Percentiles rank a stretch among this genome's conserved stretches.
Conservation (phyloP, 1,140 invertebrate species). For the Sminthurides bifidus region DNA sequence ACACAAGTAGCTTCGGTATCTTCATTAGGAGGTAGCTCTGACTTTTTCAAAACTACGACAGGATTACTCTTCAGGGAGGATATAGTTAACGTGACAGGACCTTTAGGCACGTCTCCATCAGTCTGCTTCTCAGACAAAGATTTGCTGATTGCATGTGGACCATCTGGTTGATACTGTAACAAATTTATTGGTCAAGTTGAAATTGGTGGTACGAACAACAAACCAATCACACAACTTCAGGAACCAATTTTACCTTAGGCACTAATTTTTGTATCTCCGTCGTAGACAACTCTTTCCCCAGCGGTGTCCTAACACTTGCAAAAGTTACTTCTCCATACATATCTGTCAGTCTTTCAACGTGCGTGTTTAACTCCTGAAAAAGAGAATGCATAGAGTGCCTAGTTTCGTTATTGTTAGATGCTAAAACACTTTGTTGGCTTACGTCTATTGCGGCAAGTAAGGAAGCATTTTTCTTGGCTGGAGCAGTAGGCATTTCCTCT, state of each 20-base stretch:
- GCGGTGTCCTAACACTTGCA: slow-evolving; percentile 56
- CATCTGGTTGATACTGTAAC: not conserved
- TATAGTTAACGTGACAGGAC: slow-evolving; percentile 27
- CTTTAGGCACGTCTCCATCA: too few relatives aligned
- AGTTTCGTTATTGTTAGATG: not conserved
- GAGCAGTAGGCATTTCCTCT: slow-evolving; percentile 48
- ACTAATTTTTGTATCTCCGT: slow-evolving; percentile 23
- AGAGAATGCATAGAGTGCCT: not conserved
- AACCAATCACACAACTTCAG: too few relatives aligned
- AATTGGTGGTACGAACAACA: too few relatives aligned
- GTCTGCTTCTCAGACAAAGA: too few relatives aligned
- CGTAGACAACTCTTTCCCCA: slow-evolving; percentile 10
- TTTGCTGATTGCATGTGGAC: too few relatives aligned
- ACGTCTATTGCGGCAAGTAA: slow-evolving; percentile 50
- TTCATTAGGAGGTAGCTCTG: too few relatives aligned
- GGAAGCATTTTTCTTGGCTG: slow-evolving; percentile 50
- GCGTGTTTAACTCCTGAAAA: slow-evolving; percentile 51
- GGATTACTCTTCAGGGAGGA: slow-evolving; percentile 30
- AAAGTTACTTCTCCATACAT: slow-evolving; percentile 67
- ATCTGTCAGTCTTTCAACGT: slow-evolving; percentile 57
- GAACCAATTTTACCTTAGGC: slow-evolving; percentile 23
- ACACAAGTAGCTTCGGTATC: too few relatives aligned
- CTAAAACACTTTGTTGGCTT: slow-evolving; percentile 19
- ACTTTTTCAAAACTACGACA: too few relatives aligned
- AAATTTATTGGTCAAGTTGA: not conserved